Evolutionary conservation across 2,113 vertebrate genomes (phyloP).

Genomic region (Indicator indicator): DNA sequence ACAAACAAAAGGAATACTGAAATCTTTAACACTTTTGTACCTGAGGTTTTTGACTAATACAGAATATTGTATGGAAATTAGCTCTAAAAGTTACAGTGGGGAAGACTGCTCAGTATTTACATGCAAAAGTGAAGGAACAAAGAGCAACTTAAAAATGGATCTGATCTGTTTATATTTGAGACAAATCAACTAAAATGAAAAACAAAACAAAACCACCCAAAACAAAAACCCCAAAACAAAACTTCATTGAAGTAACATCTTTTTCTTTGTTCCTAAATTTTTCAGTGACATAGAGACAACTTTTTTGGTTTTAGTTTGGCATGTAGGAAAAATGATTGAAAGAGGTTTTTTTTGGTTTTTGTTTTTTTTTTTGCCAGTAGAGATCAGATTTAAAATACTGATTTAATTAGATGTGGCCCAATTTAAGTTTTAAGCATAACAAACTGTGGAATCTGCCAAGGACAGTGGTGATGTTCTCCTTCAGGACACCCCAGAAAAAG

Average conservation of each 20-base stretch:
- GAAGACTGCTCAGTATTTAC: background rate
- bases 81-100: background rate
- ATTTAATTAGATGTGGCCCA: constrained; percentile 34
- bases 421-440: background rate
- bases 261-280: background rate
- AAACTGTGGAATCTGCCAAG: background rate
- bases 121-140: background rate
- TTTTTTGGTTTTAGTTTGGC: background rate
- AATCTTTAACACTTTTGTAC: background rate
- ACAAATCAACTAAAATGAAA: background rate
- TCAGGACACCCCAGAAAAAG: background rate
- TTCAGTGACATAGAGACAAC: background rate
- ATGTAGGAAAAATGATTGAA: background rate
- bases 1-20: background rate
- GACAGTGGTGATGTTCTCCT: background rate
- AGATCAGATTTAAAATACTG: constrained; percentile 25
- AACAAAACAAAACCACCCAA: no score
- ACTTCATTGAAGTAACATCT: no score
- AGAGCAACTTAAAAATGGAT: background rate
- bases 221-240: background rate
- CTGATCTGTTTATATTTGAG: background rate
- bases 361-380: constrained; percentile 3
- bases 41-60: background rate
- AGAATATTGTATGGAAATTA: background rate
- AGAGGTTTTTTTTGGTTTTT: background rate